Percentiles rank a stretch among this genome's conserved stretches.
phyloP scores from a whole-genome alignment of 2,888 invertebrate species.

The Diarsia rubi region DNA sequence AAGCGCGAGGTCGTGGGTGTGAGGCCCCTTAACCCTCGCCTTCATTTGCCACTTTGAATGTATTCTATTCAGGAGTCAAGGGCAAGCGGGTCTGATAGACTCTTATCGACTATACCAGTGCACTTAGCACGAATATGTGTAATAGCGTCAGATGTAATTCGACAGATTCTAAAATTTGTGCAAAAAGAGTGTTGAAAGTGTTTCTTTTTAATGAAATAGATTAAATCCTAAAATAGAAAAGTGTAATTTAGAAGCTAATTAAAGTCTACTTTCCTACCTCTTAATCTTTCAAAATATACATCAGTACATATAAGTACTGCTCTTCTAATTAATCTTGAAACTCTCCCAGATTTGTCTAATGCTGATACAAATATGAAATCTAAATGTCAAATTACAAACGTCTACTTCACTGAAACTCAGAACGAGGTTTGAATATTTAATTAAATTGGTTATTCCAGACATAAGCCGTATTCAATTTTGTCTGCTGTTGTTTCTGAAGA shows the following conservation, averaged over 20 bases:
- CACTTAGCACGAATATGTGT: no score
- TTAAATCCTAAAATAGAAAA: not conserved
- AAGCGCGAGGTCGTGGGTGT: no score
- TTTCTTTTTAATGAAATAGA: no score
- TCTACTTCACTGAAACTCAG: conserved; percentile 27
- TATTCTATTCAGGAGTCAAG: no score
- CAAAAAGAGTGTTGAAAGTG: no score
- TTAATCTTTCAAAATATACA: not conserved
- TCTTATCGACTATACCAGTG: no score
- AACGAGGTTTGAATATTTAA: conserved; percentile 35
- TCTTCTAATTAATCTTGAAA: not conserved
- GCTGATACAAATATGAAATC: not conserved
- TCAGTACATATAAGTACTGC: not conserved
- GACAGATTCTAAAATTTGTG: no score
- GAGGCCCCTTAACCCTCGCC: no score
- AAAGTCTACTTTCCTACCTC: not conserved
- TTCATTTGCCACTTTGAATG: no score
- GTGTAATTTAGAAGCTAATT: not conserved
- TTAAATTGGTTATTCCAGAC: conserved; percentile 43
- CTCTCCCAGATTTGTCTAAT: not conserved
- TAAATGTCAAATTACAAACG: conserved; percentile 34
- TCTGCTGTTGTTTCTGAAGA: conserved; percentile 16
- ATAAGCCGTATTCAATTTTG: conserved; percentile 26
- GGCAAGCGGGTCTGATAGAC: no score
- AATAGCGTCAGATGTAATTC: no score